Evolutionary conservation across 1,140 invertebrate genomes (phyloP).

Genomic region (Neotoxoptera formosana): DNA sequence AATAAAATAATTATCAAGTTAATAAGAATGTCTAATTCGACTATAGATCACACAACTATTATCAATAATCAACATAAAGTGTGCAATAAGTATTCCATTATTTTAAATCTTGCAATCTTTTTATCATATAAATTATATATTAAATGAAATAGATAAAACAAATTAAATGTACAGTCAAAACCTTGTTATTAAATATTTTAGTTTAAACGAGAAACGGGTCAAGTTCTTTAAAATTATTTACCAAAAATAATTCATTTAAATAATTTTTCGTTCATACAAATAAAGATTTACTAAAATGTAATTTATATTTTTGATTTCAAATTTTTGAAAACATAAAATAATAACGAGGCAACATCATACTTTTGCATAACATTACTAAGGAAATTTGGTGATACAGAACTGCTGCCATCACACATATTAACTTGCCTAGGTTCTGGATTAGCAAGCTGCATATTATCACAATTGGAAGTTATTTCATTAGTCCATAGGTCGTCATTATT

Average conservation of each 20-base stretch:
- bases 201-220: background rate
- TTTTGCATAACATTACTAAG: constrained; percentile 18
- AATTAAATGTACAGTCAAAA: background rate
- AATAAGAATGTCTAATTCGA: no score
- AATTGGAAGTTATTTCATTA: background rate
- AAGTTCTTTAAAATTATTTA: background rate
- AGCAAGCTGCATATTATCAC: constrained; percentile 51
- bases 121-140: no score
- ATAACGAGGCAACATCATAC: constrained; percentile 12
- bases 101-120: no score
- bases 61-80: no score
- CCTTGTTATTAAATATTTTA: background rate
- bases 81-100: no score
- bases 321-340: background rate
- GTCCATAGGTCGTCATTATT: background rate
- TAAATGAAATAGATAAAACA: no score
- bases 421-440: constrained; percentile 50
- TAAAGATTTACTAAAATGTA: background rate
- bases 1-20: no score
- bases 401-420: background rate
- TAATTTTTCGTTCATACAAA: background rate
- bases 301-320: background rate
- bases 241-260: background rate
- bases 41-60: no score
- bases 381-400: constrained; percentile 3